Conservation (phyloP, 2,888 invertebrate species). For the Drosophila putrida region DNA sequence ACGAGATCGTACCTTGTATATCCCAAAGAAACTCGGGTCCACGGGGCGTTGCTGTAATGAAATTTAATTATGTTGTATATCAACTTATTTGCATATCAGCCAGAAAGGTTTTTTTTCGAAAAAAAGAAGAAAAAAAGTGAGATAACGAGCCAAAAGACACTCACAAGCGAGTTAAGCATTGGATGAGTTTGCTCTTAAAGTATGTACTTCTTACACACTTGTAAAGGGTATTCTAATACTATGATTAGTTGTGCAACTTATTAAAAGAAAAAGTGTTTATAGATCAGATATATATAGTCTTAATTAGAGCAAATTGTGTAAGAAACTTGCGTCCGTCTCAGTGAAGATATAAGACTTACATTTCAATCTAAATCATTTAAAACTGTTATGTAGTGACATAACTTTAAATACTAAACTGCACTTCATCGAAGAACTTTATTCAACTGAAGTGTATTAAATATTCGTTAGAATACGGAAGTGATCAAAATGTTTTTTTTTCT, state of each 20-base stretch:
- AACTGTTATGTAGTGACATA: neutral
- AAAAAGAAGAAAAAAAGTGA: slow-evolving; percentile 5
- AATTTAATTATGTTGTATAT: slow-evolving; percentile 83
- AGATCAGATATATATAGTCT: neutral
- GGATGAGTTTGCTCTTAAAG: slow-evolving; percentile 33
- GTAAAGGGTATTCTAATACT: neutral
- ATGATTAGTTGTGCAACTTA: neutral
- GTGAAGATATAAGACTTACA: neutral
- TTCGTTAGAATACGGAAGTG: slow-evolving; percentile 1
- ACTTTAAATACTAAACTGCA: neutral
- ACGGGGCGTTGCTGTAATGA: slow-evolving; percentile 74
- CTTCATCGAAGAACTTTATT: neutral
- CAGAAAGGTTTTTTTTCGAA: slow-evolving; percentile 50
- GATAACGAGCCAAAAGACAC: slow-evolving; percentile 42
- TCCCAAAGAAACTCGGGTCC: slow-evolving; percentile 44
- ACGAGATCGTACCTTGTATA: slow-evolving; percentile 27
- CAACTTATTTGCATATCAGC: slow-evolving; percentile 76
- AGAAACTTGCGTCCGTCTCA: neutral
- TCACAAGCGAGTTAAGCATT: slow-evolving; percentile 20
- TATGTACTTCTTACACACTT: slow-evolving; percentile 5
- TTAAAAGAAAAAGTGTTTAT: neutral
- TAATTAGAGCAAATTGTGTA: neutral
- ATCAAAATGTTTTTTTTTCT: slow-evolving; percentile 1
- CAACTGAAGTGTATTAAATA: slow-evolving; percentile 11
- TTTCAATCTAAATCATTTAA: neutral